These are phyloP conservation scores for Prosopocoilus inquinatus DNA, from an alignment of 2,888 invertebrate species.

Conservation along the genomic window DNA sequence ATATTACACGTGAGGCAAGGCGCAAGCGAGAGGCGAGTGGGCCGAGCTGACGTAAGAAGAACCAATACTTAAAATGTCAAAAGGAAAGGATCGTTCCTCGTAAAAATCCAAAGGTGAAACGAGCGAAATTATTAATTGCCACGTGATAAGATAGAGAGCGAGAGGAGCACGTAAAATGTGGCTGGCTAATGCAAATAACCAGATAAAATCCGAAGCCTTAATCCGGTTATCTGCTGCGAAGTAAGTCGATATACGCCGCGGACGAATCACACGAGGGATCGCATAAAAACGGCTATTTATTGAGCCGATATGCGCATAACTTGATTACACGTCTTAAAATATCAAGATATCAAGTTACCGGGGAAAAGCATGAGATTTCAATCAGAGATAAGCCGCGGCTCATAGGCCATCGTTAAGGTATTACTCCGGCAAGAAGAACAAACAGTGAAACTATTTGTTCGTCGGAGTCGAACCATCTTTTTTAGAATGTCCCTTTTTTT, in stretches of 20 bases:
- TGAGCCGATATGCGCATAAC: constrained; percentile 26
- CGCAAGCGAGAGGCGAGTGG: no score
- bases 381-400: constrained; percentile 29
- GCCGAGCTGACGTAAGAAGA: no score
- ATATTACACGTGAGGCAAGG: constrained; percentile 24
- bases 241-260: constrained; percentile 10
- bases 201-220: constrained; percentile 6
- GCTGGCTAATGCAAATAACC: neutral
- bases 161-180: constrained; percentile 1
- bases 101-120: no score
- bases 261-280: constrained; percentile 19
- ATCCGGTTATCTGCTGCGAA: constrained; percentile 15
- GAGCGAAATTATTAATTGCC: no score
- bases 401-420: constrained; percentile 9
- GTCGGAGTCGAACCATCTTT: neutral
- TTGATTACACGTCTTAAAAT: constrained; percentile 29
- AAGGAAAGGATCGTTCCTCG: no score
- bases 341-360: constrained; percentile 35
- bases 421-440: neutral
- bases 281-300: constrained; percentile 27
- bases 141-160: no score
- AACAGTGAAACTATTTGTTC: constrained; percentile 1
- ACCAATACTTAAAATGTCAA: no score
- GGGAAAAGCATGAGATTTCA: constrained; percentile 33
- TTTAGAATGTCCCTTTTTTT: no score